A percentile compares a stretch with the other conserved stretches of the same genome.
Evolutionary conservation across 2,888 invertebrate genomes (phyloP).

Genomic region (Plagodis dolabraria): DNA sequence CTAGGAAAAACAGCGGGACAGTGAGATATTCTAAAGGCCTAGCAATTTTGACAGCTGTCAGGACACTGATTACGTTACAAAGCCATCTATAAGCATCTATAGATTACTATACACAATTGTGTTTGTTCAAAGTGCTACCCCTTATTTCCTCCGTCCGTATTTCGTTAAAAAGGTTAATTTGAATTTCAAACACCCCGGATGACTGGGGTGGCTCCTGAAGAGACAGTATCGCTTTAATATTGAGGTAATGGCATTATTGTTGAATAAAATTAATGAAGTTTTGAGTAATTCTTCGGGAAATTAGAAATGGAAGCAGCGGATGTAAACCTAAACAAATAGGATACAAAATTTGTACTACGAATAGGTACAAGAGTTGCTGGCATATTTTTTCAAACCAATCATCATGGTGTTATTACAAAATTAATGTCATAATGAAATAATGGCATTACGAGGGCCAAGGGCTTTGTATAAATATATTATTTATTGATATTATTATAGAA

Average conservation of each 20-base stretch:
- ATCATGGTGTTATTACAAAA: too few species aligned
- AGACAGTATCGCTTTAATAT: conserved; percentile 20
- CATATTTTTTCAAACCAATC: too few species aligned
- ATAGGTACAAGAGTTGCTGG: too few species aligned
- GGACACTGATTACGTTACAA: conserved; percentile 46
- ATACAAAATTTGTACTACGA: too few species aligned
- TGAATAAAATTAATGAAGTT: conserved; percentile 13
- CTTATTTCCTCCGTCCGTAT: conserved; percentile 37
- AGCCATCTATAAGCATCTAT: conserved; percentile 28
- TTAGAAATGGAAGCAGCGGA: not conserved
- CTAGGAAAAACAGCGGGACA: conserved; percentile 40
- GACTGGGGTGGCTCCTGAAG: conserved; percentile 12
- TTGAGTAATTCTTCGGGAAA: not conserved
- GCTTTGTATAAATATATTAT: too few species aligned
- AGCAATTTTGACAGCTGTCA: conserved; percentile 44
- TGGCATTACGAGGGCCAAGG: too few species aligned
- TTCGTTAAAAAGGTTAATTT: conserved; percentile 42
- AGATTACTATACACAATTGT: conserved; percentile 41
- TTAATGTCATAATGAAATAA: too few species aligned
- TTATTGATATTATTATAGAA: too few species aligned
- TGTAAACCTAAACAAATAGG: not conserved
- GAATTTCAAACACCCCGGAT: conserved; percentile 30
- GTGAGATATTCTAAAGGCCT: conserved; percentile 47
- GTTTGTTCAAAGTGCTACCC: conserved; percentile 44
- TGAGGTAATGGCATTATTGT: conserved; percentile 18